phyloP scores from a whole-genome alignment of 1,140 invertebrate species.

The Hyphantria cunea region DNA sequence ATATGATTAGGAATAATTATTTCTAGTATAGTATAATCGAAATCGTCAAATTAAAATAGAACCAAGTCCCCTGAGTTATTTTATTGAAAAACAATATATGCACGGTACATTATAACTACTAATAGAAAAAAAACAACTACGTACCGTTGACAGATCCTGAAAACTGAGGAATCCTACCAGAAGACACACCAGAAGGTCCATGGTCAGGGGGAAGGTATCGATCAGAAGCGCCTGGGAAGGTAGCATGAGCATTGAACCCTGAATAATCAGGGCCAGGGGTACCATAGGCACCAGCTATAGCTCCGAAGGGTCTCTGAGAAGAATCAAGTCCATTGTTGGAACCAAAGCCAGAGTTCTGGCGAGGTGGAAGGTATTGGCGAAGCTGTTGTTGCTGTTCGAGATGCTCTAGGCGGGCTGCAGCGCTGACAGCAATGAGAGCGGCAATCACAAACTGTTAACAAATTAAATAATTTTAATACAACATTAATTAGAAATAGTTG shows the following conservation, averaged over 20 bases:
- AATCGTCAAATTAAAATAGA: too few relatives aligned
- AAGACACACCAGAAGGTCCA: constrained; percentile 29
- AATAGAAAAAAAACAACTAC: too few relatives aligned
- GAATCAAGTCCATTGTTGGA: too few relatives aligned
- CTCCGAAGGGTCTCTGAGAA: too few relatives aligned
- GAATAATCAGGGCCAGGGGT: background rate
- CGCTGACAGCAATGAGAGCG: constrained; percentile 56
- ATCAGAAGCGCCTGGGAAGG: constrained; percentile 51
- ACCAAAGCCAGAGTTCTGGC: constrained; percentile 5
- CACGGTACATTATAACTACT: too few relatives aligned
- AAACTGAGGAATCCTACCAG: constrained; percentile 33
- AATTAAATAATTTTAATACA: too few relatives aligned
- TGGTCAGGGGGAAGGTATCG: constrained; percentile 69
- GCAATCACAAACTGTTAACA: constrained; percentile 57
- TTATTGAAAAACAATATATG: too few relatives aligned
- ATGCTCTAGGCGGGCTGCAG: constrained; percentile 64
- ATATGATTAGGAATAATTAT: too few relatives aligned
- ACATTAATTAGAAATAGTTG: too few relatives aligned
- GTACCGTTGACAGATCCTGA: constrained; percentile 8
- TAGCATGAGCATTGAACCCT: constrained; percentile 30
- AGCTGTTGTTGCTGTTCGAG: constrained; percentile 40
- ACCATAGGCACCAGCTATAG: constrained; percentile 11
- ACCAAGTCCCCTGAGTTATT: too few relatives aligned
- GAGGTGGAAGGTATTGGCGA: constrained; percentile 65
- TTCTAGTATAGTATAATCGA: too few relatives aligned